These are phyloP conservation scores for Platysternon megacephalum DNA, from an alignment of 2,113 vertebrate genomes.

Conservation along the genomic window DNA sequence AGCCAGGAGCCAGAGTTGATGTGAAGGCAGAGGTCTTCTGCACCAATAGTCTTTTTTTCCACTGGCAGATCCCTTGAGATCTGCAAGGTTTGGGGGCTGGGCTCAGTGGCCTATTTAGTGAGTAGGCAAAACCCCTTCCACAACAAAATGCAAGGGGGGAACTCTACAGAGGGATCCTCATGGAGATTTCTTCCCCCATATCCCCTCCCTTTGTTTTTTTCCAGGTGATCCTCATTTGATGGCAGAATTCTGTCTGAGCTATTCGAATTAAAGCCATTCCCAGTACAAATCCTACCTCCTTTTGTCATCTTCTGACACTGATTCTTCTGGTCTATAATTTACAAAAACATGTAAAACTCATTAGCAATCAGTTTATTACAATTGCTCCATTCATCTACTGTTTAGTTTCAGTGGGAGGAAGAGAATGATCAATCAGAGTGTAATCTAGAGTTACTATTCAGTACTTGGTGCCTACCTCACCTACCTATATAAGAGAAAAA, in stretches of 20 bases:
- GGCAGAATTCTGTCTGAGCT: neutral
- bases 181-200: neutral
- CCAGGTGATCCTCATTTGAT: neutral
- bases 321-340: constrained; percentile 91
- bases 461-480: neutral
- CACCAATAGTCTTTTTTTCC: rapidly evolving
- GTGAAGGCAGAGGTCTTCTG: neutral
- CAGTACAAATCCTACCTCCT: constrained; percentile 82
- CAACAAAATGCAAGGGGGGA: neutral
- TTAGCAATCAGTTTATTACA: constrained; percentile 11
- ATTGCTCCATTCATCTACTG: neutral
- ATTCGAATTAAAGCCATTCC: constrained; percentile 3
- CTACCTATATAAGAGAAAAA: neutral
- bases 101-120: neutral
- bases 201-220: neutral
- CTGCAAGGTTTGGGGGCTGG: neutral
- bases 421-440: neutral
- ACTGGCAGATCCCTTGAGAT: neutral
- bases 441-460: neutral
- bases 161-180: neutral
- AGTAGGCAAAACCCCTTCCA: neutral
- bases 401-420: neutral
- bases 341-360: constrained; percentile 56
- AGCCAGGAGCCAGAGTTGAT: neutral
- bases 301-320: constrained; percentile 91